A percentile compares a stretch with the other conserved stretches of the same genome.
phyloP scores from a whole-genome alignment of 2,113 vertebrate genomes.

The Phrynocephalus versicolor region DNA sequence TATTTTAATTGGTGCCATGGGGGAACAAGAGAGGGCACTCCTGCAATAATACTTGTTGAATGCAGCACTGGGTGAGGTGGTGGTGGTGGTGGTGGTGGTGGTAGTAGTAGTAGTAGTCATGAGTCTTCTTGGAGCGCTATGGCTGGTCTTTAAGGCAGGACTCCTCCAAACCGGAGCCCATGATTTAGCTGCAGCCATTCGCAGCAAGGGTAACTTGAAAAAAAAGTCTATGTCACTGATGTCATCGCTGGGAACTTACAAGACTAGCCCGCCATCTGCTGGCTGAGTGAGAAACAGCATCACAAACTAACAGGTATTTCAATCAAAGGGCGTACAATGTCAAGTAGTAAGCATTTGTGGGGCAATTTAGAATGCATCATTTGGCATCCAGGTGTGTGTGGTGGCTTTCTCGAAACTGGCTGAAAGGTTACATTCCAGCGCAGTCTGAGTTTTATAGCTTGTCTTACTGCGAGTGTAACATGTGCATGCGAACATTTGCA shows the following conservation, averaged over 20 bases:
- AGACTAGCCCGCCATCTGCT: conserved; percentile 4
- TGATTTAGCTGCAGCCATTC: background rate
- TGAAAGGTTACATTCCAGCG: background rate
- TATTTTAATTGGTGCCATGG: background rate
- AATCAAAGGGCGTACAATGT: background rate
- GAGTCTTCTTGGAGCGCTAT: background rate
- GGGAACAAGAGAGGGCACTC: background rate
- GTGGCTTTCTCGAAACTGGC: background rate
- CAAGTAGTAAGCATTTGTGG: too few relatives aligned
- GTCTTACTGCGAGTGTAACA: background rate
- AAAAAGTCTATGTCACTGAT: background rate
- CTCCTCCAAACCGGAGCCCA: background rate
- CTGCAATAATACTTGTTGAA: background rate
- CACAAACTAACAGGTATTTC: too few relatives aligned
- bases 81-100: too few relatives aligned
- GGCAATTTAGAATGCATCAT: background rate
- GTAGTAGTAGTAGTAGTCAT: too few relatives aligned
- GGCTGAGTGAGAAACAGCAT: background rate
- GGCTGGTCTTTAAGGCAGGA: background rate
- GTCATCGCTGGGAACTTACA: background rate
- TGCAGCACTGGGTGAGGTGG: background rate
- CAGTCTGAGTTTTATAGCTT: background rate
- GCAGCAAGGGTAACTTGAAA: background rate
- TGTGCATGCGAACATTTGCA: background rate
- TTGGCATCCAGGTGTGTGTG: background rate